Conservation (phyloP, 2,797 vertebrate species). For the Miichthys miiuy region DNA sequence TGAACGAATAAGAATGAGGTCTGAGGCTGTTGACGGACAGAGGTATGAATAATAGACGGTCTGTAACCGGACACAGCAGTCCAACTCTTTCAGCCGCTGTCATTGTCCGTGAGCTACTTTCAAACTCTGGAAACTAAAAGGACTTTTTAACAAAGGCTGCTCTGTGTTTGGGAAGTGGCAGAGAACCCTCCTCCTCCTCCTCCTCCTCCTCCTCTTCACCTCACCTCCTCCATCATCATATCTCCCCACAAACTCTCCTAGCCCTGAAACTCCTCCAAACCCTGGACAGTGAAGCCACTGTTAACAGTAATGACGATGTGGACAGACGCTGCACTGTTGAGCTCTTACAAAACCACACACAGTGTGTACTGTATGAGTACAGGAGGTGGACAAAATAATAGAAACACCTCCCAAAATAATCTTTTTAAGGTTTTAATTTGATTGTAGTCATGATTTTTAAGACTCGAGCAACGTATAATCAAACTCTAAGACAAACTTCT, state of each 20-base stretch:
- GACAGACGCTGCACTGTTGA: neutral
- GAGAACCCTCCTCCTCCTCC: neutral
- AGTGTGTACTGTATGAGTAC: neutral
- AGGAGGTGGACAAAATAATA: neutral
- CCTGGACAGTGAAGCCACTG: slow-evolving; percentile 20
- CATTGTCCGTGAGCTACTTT: neutral
- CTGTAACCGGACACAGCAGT: slow-evolving; percentile 29
- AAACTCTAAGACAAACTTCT: no score
- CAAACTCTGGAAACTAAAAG: neutral
- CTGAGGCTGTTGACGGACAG: neutral
- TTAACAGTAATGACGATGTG: neutral
- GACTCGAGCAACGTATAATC: no score
- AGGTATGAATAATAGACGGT: slow-evolving; percentile 55
- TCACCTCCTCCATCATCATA: neutral
- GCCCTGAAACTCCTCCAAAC: neutral
- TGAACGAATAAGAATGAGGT: neutral
- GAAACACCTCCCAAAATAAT: neutral
- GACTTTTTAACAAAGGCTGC: slow-evolving; percentile 21
- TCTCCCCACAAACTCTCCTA: neutral
- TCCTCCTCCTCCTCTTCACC: no score
- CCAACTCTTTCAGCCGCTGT: neutral
- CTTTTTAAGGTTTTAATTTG: neutral
- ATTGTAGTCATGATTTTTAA: no score
- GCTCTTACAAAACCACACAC: neutral
- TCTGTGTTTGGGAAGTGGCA: slow-evolving; percentile 30